Evolutionary conservation across 2,797 vertebrate genomes (phyloP).

Genomic region (Eospalax fontanierii): DNA sequence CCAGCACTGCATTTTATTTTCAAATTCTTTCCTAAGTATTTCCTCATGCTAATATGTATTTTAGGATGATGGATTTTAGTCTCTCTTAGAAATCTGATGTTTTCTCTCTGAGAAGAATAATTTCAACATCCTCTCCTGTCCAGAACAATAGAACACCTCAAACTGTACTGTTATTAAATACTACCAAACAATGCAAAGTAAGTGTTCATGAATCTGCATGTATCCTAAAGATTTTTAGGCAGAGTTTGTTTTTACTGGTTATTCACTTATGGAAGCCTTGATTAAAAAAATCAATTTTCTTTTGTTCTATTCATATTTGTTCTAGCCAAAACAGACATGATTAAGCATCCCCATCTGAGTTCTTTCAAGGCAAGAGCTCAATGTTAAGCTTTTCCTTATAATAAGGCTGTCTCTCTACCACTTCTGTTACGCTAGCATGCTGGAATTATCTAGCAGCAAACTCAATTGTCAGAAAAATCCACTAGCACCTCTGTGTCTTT

Average conservation of each 20-base stretch:
- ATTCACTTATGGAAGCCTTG: constrained; percentile 25
- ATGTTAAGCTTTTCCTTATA: constrained; percentile 41
- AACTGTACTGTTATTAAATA: constrained; percentile 59
- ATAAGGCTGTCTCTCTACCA: neutral
- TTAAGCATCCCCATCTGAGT: neutral
- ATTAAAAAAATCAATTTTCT: constrained; percentile 32
- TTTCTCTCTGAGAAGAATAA: constrained; percentile 61
- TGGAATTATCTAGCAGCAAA: constrained; percentile 64
- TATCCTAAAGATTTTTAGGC: constrained; percentile 36
- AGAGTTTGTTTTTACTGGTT: constrained; percentile 50
- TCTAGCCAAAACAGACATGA: constrained; percentile 13
- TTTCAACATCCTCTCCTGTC: constrained; percentile 39
- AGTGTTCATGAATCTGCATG: constrained; percentile 8
- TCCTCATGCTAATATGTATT: constrained; percentile 56
- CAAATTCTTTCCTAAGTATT: constrained; percentile 69
- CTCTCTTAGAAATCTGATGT: constrained; percentile 48
- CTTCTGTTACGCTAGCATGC: constrained; percentile 8
- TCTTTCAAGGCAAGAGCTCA: constrained; percentile 45
- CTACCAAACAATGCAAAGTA: constrained; percentile 64
- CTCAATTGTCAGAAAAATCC: constrained; percentile 7
- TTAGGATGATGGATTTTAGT: constrained; percentile 59
- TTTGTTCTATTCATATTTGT: constrained; percentile 29
- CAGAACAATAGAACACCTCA: neutral
- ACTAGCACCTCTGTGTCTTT: constrained; percentile 30
- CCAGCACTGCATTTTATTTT: constrained; percentile 48